A percentile compares a stretch with the other conserved stretches of the same genome.
These are phyloP conservation scores for Lophotriccus pileatus DNA, from an alignment of 2,797 vertebrate genomes.

Conservation along the genomic window DNA sequence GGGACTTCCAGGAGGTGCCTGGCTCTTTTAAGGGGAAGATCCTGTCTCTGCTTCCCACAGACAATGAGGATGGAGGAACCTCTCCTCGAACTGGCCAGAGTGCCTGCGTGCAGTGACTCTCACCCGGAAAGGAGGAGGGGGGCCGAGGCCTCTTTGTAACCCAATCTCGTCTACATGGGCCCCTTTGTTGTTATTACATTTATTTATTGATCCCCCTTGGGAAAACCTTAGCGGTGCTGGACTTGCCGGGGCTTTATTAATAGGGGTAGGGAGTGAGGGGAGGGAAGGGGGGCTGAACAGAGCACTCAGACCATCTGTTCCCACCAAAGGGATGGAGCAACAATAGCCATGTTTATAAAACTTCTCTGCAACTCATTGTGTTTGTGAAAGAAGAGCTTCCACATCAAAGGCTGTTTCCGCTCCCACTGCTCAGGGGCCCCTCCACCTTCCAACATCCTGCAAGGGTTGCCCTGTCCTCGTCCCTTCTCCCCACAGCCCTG, in stretches of 20 bases:
- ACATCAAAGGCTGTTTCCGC: constrained; percentile 50
- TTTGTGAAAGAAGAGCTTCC: constrained; percentile 12
- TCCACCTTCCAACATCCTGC: neutral
- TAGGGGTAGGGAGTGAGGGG: neutral
- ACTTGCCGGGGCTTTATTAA: constrained; percentile 32
- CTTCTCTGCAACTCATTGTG: constrained; percentile 45
- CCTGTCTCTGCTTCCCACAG: accelerated
- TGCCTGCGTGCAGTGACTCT: neutral
- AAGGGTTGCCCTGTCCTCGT: neutral
- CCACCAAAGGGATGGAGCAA: constrained; percentile 48
- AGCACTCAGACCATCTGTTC: constrained; percentile 32
- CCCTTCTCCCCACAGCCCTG: neutral
- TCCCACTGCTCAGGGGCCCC: neutral
- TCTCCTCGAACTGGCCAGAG: neutral
- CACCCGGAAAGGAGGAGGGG: constrained; percentile 14
- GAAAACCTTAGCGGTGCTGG: constrained; percentile 11
- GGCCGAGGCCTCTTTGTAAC: constrained; percentile 44
- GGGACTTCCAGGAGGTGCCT: neutral
- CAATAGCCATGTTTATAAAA: constrained; percentile 65
- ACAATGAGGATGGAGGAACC: neutral
- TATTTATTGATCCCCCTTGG: constrained; percentile 60
- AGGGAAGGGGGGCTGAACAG: neutral
- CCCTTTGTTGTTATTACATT: constrained; percentile 64
- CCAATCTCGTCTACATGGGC: constrained; percentile 57
- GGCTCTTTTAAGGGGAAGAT: neutral